These are phyloP conservation scores for Heterotilapia buettikoferi DNA, from an alignment of 2,113 vertebrate genomes.

Conservation along the genomic window DNA sequence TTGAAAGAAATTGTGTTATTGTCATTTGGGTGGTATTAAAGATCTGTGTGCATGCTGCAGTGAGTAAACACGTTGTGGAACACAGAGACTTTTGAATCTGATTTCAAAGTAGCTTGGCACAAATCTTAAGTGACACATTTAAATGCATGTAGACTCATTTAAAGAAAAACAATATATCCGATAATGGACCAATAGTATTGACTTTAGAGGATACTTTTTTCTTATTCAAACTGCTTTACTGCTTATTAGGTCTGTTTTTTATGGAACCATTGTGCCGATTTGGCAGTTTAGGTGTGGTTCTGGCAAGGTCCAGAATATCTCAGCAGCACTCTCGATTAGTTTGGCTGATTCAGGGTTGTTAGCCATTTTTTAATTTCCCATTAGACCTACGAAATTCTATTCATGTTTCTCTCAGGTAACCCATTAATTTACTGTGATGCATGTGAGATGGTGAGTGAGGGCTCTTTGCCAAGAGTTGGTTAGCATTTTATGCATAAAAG, in stretches of 20 bases:
- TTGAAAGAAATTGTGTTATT: not conserved
- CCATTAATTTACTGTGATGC: slow-evolving; percentile 74
- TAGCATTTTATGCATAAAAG: slow-evolving; percentile 64
- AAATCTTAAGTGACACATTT: not conserved
- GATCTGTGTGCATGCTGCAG: not conserved
- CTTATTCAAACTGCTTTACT: not conserved
- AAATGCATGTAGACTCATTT: not conserved
- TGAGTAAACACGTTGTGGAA: not conserved
- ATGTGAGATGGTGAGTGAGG: slow-evolving; percentile 57
- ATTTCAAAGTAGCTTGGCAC: not conserved
- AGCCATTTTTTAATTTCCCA: slow-evolving; percentile 77
- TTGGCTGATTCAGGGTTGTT: slow-evolving; percentile 66
- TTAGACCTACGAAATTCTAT: slow-evolving; percentile 63
- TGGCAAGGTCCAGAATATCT: slow-evolving; percentile 25
- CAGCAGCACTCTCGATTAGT: slow-evolving; percentile 55
- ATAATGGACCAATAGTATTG: not conserved
- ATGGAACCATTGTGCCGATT: not conserved
- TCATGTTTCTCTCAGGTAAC: slow-evolving; percentile 66
- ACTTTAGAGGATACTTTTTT: not conserved
- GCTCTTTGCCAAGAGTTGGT: slow-evolving; percentile 62
- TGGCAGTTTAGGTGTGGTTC: slow-evolving; percentile 18
- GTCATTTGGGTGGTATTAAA: not conserved
- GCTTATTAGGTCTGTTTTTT: not conserved
- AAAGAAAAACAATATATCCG: not conserved
- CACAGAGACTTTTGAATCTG: not conserved